phyloP scores from a whole-genome alignment of 2,797 vertebrate genomes.

The Schizopygopsis pylzovi region DNA sequence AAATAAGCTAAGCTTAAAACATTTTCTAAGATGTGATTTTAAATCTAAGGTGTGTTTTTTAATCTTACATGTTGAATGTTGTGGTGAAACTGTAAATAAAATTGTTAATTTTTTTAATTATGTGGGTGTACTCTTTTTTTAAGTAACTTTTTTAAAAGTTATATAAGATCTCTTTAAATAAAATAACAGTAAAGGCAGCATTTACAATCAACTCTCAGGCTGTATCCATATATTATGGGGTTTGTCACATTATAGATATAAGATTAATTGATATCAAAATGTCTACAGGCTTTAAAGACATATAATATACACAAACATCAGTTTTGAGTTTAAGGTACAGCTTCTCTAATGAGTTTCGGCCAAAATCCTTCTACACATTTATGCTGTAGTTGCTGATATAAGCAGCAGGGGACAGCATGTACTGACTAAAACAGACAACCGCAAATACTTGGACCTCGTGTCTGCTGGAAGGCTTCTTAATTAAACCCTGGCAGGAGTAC shows the following conservation, averaged over 20 bases:
- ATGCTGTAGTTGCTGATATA: background rate
- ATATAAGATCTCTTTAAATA: background rate
- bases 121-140: background rate
- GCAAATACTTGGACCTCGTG: background rate
- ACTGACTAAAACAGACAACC: background rate
- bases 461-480: too few species aligned
- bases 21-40: background rate
- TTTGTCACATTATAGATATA: background rate
- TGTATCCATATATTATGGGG: background rate
- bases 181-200: background rate
- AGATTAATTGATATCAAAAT: background rate
- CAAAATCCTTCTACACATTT: background rate
- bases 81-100: background rate
- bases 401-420: background rate
- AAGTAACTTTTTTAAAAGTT: background rate
- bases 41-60: background rate
- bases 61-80: background rate
- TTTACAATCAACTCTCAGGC: background rate
- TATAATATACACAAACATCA: background rate
- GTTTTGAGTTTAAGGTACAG: background rate
- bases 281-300: background rate
- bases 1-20: background rate
- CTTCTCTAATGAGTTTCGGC: background rate
- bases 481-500: too few species aligned
- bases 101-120: background rate